Conservation (phyloP, 2,888 invertebrate species). For the Dynastes hyllus region DNA sequence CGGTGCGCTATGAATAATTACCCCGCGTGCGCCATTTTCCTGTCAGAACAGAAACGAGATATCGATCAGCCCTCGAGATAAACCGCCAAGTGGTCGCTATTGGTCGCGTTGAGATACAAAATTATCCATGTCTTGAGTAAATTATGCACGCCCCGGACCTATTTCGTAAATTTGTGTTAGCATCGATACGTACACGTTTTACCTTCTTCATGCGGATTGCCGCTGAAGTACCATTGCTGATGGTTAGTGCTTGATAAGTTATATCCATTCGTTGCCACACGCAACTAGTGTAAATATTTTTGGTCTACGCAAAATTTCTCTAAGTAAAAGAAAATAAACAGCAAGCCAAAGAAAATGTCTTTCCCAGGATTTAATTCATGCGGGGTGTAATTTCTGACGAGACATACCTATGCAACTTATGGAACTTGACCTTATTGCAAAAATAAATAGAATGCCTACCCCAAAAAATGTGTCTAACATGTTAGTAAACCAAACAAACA, state of each 20-base stretch:
- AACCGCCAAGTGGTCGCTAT: constrained; percentile 43
- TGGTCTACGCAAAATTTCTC: background rate
- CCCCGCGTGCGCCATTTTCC: constrained; percentile 48
- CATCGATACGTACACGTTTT: constrained; percentile 9
- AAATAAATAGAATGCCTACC: no score
- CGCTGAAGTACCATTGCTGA: constrained; percentile 27
- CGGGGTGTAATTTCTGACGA: background rate
- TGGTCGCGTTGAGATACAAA: constrained; percentile 44
- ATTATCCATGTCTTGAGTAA: constrained; percentile 46
- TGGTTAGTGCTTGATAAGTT: background rate
- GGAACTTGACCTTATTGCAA: background rate
- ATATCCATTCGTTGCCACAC: background rate
- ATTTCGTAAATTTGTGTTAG: constrained; percentile 40
- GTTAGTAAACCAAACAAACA: no score
- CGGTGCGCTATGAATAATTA: constrained; percentile 50
- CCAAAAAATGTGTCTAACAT: no score
- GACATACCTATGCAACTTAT: background rate
- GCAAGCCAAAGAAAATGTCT: background rate
- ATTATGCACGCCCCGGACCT: constrained; percentile 48
- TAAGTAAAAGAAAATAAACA: constrained; percentile 2
- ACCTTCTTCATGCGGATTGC: constrained; percentile 16
- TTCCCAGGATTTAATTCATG: background rate
- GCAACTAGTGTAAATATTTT: constrained; percentile 14
- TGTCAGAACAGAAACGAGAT: constrained; percentile 50
- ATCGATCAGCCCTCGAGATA: constrained; percentile 49